Evolutionary conservation across 2,888 invertebrate species (phyloP).

Genomic region (Scaeva pyrastri): DNA sequence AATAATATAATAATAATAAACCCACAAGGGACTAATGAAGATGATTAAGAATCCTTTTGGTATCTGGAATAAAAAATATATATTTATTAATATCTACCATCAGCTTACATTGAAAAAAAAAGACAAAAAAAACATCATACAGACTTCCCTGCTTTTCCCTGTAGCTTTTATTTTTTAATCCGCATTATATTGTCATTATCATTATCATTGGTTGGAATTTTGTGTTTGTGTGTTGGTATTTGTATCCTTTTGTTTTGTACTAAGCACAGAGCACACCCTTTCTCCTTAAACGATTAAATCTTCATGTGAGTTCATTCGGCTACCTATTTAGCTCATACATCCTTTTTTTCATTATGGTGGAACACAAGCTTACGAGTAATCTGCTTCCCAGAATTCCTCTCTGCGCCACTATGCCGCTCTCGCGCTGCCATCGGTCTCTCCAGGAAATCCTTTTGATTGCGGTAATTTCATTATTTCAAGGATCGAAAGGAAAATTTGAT

Average conservation of each 20-base stretch:
- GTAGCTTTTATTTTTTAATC: slow-evolving; percentile 43
- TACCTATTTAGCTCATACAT: slow-evolving; percentile 32
- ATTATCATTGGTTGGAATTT: slow-evolving; percentile 51
- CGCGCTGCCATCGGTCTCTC: not conserved
- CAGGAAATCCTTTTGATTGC: slow-evolving; percentile 61
- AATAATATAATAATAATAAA: slow-evolving; percentile 42
- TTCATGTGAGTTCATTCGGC: slow-evolving; percentile 48
- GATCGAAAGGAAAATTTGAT: slow-evolving; percentile 71
- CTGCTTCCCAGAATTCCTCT: not conserved
- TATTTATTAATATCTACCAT: slow-evolving; percentile 24
- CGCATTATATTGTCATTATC: slow-evolving; percentile 70
- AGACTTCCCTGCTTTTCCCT: slow-evolving; percentile 11
- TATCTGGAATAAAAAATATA: not conserved
- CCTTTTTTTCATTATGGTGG: slow-evolving; percentile 20
- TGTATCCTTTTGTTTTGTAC: slow-evolving; percentile 49
- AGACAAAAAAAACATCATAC: slow-evolving; percentile 26
- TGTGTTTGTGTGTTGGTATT: slow-evolving; percentile 40
- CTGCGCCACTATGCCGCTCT: not conserved
- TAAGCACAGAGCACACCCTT: slow-evolving; percentile 14
- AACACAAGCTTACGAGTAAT: slow-evolving; percentile 20
- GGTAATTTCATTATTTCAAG: slow-evolving; percentile 73
- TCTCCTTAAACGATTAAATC: slow-evolving; percentile 39
- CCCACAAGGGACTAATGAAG: slow-evolving; percentile 51
- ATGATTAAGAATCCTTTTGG: slow-evolving; percentile 50
- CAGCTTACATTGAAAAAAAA: slow-evolving; percentile 29